These are phyloP conservation scores for Petrophora chlorosata DNA, from an alignment of 2,888 invertebrate genomes.

Conservation along the genomic window DNA sequence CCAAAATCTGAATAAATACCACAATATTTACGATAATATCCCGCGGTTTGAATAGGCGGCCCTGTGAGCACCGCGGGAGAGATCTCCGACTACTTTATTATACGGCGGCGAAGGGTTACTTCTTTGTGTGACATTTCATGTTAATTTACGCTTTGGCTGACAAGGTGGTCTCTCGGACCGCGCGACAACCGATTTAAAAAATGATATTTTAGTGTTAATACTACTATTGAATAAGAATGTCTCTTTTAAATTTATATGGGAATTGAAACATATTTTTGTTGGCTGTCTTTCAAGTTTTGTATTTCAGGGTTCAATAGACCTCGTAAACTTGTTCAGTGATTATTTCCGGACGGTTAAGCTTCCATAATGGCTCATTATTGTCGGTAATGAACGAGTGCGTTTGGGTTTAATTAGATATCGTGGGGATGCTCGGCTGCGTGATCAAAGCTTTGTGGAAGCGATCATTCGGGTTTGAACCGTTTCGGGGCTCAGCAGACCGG, in stretches of 20 bases:
- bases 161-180: conserved; percentile 73
- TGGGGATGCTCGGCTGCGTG: conserved; percentile 23
- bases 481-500: conserved; percentile 6
- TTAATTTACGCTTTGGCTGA: conserved; percentile 70
- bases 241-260: conserved; percentile 56
- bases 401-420: conserved; percentile 35
- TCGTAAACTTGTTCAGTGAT: conserved; percentile 27
- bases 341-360: conserved; percentile 31
- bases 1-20: conserved; percentile 80
- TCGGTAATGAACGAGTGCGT: conserved; percentile 31
- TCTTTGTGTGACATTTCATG: conserved; percentile 77
- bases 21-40: conserved; percentile 83
- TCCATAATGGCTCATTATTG: conserved; percentile 31
- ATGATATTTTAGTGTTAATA: conserved; percentile 79
- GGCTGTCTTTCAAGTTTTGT: conserved; percentile 13
- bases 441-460: conserved; percentile 36
- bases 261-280: conserved; percentile 39
- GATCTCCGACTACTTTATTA: conserved; percentile 62
- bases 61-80: conserved; percentile 67
- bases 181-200: conserved; percentile 57
- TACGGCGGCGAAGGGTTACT: conserved; percentile 75
- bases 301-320: conserved; percentile 4
- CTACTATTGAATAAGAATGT: conserved; percentile 58
- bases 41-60: conserved; percentile 71
- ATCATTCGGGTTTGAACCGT: conserved; percentile 28